Evolutionary conservation across 2,113 vertebrate species (phyloP).

Genomic region (Anguilla japonica): DNA sequence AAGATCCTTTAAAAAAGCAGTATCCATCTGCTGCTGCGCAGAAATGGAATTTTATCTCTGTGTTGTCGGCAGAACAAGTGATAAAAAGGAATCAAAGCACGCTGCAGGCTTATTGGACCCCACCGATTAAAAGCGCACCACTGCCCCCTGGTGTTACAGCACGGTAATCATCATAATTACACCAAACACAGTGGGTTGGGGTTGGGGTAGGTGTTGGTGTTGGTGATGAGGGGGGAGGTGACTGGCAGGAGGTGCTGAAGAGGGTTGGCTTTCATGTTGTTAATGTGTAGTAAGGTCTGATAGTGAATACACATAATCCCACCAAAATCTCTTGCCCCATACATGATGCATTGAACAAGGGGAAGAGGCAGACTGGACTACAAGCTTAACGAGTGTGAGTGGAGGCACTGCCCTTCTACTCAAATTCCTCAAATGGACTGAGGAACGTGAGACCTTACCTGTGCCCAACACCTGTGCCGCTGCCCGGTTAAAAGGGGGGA

Average conservation of each 20-base stretch:
- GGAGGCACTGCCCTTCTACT: neutral
- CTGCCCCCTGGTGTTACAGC: conserved; percentile 34
- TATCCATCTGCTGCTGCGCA: neutral
- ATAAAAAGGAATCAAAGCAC: neutral
- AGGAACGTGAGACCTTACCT: neutral
- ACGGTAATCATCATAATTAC: no score
- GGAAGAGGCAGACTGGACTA: no score
- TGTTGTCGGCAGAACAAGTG: conserved; percentile 1
- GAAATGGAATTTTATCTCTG: neutral
- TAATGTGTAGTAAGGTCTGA: no score
- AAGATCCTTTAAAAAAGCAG: neutral
- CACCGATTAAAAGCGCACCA: conserved; percentile 35
- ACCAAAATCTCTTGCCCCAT: neutral
- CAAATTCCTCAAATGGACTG: neutral
- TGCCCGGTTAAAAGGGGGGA: neutral
- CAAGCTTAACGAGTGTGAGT: neutral
- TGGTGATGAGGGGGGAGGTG: no score
- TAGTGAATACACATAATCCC: neutral
- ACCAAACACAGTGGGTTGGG: neutral
- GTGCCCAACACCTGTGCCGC: neutral
- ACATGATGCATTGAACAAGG: neutral
- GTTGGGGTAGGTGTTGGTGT: no score
- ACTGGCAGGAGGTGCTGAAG: conserved; percentile 37
- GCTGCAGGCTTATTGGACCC: neutral
- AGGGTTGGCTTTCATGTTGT: neutral